A percentile compares a stretch with the other conserved stretches of the same genome.
Conservation (phyloP, 2,888 invertebrate species). For the Thysanoteuthis rhombus region DNA sequence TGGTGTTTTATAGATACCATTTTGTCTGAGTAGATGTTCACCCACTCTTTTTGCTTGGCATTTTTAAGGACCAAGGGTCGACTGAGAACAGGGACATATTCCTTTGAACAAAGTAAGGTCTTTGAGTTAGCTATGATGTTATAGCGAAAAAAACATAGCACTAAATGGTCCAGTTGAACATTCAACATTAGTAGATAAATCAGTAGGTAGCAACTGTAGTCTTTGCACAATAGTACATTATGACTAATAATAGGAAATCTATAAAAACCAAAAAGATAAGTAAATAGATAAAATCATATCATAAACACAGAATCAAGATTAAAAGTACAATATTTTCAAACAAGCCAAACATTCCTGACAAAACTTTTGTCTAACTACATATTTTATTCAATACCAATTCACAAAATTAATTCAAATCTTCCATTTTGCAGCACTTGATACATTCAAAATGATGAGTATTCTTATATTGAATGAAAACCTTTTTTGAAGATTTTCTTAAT, state of each 20-base stretch:
- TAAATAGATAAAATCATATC: background rate
- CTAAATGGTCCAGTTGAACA: background rate
- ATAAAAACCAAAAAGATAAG: background rate
- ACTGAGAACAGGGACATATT: slow-evolving; percentile 67
- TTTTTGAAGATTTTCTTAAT: background rate
- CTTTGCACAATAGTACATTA: background rate
- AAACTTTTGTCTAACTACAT: background rate
- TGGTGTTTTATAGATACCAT: slow-evolving; percentile 45
- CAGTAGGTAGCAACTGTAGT: background rate
- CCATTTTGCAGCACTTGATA: background rate
- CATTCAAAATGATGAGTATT: background rate
- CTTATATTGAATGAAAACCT: background rate
- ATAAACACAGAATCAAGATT: background rate
- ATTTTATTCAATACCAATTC: background rate
- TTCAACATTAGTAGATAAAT: background rate
- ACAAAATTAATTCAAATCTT: background rate
- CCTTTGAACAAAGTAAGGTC: slow-evolving; percentile 54
- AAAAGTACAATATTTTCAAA: background rate
- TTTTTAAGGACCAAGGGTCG: slow-evolving; percentile 64
- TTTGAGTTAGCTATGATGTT: slow-evolving; percentile 29
- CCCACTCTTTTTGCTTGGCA: slow-evolving; percentile 59
- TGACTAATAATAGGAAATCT: background rate
- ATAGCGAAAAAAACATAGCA: background rate
- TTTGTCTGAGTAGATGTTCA: slow-evolving; percentile 57
- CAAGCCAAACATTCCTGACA: background rate